Percentiles rank a stretch among this genome's conserved stretches.
These are phyloP conservation scores for Nipponia nippon DNA, from an alignment of 2,113 vertebrate species.

Conservation along the genomic window DNA sequence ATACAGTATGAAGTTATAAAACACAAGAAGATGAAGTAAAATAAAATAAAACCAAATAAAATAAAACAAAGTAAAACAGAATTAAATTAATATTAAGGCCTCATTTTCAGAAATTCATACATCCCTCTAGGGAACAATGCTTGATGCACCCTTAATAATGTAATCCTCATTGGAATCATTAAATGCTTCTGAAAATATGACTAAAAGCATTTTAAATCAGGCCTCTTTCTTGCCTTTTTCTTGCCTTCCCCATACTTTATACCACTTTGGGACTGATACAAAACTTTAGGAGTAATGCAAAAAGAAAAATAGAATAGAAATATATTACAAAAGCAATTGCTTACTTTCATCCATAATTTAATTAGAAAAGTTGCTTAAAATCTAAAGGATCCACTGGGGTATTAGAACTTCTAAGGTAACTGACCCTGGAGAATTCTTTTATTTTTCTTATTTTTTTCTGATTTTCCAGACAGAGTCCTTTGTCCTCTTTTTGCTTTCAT, in stretches of 20 bases:
- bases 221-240: not conserved
- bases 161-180: not conserved
- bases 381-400: not conserved
- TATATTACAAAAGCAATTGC: not conserved
- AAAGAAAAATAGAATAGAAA: not conserved
- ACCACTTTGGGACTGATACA: not conserved
- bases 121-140: not conserved
- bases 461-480: not conserved
- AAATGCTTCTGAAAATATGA: not conserved
- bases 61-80: not conserved
- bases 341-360: not conserved
- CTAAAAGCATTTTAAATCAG: not conserved
- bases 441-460: not conserved
- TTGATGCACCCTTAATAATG: not conserved
- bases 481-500: not conserved
- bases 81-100: not conserved
- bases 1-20: not conserved
- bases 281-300: not conserved
- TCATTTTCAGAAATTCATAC: not conserved
- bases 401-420: not conserved
- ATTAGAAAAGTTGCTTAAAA: not conserved
- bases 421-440: not conserved
- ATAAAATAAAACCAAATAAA: not conserved
- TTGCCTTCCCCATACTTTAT: not conserved
- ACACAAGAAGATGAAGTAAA: not conserved